These are phyloP conservation scores for Oxyura jamaicensis DNA, from an alignment of 2,113 vertebrate species.

Conservation along the genomic window DNA sequence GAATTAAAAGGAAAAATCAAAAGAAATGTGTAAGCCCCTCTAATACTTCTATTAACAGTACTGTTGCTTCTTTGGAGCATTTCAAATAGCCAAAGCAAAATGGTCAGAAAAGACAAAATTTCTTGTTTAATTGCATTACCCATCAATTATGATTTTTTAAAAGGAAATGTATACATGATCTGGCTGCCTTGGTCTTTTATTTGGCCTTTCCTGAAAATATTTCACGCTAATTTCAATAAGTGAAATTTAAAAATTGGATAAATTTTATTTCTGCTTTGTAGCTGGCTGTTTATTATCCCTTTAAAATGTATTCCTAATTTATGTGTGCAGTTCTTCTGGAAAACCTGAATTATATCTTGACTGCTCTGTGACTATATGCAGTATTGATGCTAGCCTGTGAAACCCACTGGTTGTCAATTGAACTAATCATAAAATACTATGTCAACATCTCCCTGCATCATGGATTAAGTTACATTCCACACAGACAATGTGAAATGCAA, in stretches of 20 bases:
- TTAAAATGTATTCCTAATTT: constrained; percentile 37
- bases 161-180: not conserved
- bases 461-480: constrained; percentile 78
- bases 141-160: not conserved
- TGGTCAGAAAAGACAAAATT: not conserved
- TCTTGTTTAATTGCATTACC: not conserved
- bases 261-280: constrained; percentile 31
- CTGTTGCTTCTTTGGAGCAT: not conserved
- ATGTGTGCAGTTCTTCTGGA: not conserved
- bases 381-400: constrained; percentile 55
- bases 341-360: not conserved
- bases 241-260: not conserved
- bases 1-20: constrained; percentile 58
- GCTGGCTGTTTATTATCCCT: constrained; percentile 21
- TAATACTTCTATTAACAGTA: not conserved
- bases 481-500: constrained; percentile 77
- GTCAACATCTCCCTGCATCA: constrained; percentile 68
- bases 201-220: constrained; percentile 25
- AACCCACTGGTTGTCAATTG: constrained; percentile 56
- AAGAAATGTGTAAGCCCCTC: constrained; percentile 16
- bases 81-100: constrained; percentile 5
- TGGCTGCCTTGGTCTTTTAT: not conserved
- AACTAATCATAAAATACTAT: constrained; percentile 77
- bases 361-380: not conserved
- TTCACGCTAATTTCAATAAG: constrained; percentile 31